Evolutionary conservation across 2,888 invertebrate species (phyloP).

Genomic region (Apocheima hispidaria): DNA sequence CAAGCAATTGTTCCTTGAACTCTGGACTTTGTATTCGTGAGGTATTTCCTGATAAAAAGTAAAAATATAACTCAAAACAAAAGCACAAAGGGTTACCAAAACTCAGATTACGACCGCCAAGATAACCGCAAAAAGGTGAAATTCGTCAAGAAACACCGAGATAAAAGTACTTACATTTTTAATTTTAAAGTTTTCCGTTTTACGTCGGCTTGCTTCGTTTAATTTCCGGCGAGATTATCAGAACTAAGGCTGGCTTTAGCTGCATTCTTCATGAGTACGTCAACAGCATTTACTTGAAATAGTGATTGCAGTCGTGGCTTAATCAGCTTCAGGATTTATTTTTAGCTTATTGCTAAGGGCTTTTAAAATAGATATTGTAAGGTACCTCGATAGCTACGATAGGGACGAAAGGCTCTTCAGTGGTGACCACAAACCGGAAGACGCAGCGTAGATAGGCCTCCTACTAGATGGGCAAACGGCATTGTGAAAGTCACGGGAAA

Average conservation of each 20-base stretch:
- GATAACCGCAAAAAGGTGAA: slow-evolving; percentile 62
- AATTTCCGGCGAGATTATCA: slow-evolving; percentile 80
- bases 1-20: neutral
- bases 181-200: slow-evolving; percentile 77
- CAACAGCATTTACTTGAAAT: slow-evolving; percentile 28
- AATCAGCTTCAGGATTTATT: slow-evolving; percentile 18
- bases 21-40: neutral
- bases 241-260: slow-evolving; percentile 66
- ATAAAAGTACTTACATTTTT: slow-evolving; percentile 68
- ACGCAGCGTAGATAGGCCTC: no score
- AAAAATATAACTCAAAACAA: slow-evolving; percentile 28
- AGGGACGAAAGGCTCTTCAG: no score
- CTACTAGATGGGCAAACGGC: no score
- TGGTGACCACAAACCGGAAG: no score
- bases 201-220: slow-evolving; percentile 71
- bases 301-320: slow-evolving; percentile 54
- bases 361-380: neutral
- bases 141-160: slow-evolving; percentile 67
- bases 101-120: slow-evolving; percentile 59
- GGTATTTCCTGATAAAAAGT: slow-evolving; percentile 13
- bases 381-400: neutral
- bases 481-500: no score
- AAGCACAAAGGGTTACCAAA: slow-evolving; percentile 52
- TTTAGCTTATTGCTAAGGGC: slow-evolving; percentile 39
- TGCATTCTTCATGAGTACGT: slow-evolving; percentile 34